Evolutionary conservation across 1,140 invertebrate genomes (phyloP), one percentile per base, ranked within the genome.

Genomic region (Caenorhabditis tropicalis): DNA sequence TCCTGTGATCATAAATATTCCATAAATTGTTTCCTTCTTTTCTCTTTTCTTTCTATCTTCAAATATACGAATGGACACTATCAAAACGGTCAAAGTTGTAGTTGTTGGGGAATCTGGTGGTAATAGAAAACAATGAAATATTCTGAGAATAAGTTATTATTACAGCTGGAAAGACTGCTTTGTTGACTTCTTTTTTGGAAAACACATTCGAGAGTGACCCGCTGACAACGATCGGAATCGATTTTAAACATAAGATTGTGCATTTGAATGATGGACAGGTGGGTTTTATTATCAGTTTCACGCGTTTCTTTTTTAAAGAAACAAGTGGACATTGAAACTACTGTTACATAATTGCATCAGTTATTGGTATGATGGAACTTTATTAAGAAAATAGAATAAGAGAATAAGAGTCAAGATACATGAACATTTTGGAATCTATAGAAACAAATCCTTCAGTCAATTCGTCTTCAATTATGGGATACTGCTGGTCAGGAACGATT

Each of bases 401-500:
- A n/a, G n/a, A n/a, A n/a, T n/a, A n/a, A n/a, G n/a, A n/a, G n/a
- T n/a, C n/a, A n/a, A n/a, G n/a, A n/a, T n/a, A n/a, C n/a, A n/a
- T n/a, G n/a, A n/a, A n/a, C n/a, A n/a, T n/a, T n/a, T n/a, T n/a
- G n/a, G n/a, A n/a, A n/a, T n/a, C n/a, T n/a, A n/a, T n/a, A n/a
- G n/a, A n/a, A n/a, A n/a, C n/a, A n/a, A 33, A 82, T 43, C 16
- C 80, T 80, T 79, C 79, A 84, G 83, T 79, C 39, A 5, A 60
- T 84, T 53, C 65, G 74, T 12, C 83, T 84, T 9, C 83, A 84
- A 80, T 16, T 84, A 1, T 84, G 83, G 83, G 83, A 84, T 65
- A 84, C 83, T 0, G 84, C 84, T 19, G 84, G 84, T 9, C 84
- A 85, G 46, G 84, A 85, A 46, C 29, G 84, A 51, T 85, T 85